phyloP scores from a whole-genome alignment of 2,888 invertebrate species.

The Heliconius sara region DNA sequence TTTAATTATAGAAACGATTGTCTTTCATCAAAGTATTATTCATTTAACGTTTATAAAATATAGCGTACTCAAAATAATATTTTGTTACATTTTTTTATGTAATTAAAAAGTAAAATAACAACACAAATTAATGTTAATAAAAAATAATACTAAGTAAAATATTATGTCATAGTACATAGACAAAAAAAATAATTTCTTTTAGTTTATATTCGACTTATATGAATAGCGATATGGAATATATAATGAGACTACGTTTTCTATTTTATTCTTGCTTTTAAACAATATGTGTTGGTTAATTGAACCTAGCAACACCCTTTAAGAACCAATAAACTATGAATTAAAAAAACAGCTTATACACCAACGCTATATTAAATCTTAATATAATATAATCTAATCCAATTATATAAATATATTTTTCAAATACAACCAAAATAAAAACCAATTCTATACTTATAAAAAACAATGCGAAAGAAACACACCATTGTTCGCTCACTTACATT shows the following conservation, averaged over 20 bases:
- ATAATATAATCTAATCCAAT: too few species aligned
- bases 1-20: constrained; percentile 50
- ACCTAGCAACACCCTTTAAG: neutral
- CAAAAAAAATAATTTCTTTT: too few species aligned
- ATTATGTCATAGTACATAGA: too few species aligned
- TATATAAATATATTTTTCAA: neutral
- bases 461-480: constrained; percentile 27
- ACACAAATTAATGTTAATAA: too few species aligned
- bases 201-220: too few species aligned
- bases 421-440: neutral
- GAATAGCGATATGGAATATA: too few species aligned
- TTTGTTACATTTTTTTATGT: too few species aligned
- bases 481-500: constrained; percentile 36
- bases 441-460: neutral
- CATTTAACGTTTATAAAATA: neutral
- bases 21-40: constrained; percentile 10
- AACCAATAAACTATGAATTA: neutral
- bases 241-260: too few species aligned
- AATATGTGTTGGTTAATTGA: neutral
- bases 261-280: neutral
- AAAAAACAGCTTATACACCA: neutral
- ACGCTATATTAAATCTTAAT: neutral
- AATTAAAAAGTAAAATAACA: too few species aligned
- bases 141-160: too few species aligned
- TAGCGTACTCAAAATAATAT: too few species aligned